Evolutionary conservation across 1,140 invertebrate genomes (phyloP).

Genomic region (Heliconius eleuchia): DNA sequence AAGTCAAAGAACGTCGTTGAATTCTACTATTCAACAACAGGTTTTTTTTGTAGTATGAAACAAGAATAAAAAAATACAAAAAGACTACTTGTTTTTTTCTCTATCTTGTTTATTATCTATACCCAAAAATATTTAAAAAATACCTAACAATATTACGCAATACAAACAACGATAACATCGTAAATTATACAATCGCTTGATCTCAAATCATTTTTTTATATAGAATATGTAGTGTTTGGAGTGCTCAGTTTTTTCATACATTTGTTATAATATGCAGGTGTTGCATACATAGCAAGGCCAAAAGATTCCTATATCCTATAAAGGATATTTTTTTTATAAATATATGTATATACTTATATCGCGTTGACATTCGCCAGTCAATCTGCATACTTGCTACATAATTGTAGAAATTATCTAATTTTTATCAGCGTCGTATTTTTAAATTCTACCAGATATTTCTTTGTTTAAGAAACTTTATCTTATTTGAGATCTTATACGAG

Average conservation of each 20-base stretch:
- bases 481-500: no score
- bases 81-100: no score
- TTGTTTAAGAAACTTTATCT: no score
- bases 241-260: not conserved
- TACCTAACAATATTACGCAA: not conserved
- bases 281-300: slow-evolving; percentile 3
- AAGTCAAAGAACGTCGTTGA: no score
- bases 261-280: not conserved
- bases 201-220: slow-evolving; percentile 1
- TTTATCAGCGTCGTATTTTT: no score
- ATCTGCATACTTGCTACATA: no score
- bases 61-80: no score
- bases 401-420: no score
- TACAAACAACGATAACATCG: not conserved
- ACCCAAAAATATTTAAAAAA: not conserved
- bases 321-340: not conserved
- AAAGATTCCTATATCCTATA: not conserved
- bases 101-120: not conserved
- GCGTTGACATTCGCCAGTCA: no score
- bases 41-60: no score
- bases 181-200: not conserved
- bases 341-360: not conserved
- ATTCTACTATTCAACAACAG: no score
- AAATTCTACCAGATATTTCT: no score
- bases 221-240: not conserved